A percentile compares a stretch with the other conserved stretches of the same genome.
phyloP scores from a whole-genome alignment of 2,113 vertebrate genomes.

The Callaeas wilsoni region DNA sequence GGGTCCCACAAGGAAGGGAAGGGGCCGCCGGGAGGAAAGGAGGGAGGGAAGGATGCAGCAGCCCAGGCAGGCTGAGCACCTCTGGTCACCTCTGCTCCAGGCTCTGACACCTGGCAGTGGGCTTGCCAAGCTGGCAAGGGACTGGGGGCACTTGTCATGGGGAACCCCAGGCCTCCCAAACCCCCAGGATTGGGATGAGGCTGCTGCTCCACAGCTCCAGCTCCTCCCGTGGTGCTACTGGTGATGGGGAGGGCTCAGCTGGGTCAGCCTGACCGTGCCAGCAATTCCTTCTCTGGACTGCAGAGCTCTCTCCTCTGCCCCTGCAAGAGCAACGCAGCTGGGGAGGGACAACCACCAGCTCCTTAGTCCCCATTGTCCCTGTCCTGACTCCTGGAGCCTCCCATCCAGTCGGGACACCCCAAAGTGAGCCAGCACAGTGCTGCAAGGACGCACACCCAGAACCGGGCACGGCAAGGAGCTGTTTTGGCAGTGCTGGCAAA shows the following conservation, averaged over 20 bases:
- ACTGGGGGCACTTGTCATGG: accelerated
- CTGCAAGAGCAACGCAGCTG: not conserved
- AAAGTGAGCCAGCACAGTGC: not conserved
- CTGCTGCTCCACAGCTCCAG: not conserved
- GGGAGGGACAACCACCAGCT: not conserved
- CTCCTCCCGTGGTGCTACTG: not conserved
- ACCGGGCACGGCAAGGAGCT: accelerated
- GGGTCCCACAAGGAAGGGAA: not conserved
- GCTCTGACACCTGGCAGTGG: not conserved
- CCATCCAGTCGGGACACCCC: not conserved
- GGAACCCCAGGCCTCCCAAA: not conserved
- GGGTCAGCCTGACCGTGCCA: not conserved
- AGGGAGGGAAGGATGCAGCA: not conserved
- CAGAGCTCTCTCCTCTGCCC: accelerated
- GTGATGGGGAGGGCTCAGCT: not conserved
- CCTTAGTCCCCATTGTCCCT: accelerated
- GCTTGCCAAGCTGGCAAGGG: not conserved
- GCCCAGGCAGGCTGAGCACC: not conserved
- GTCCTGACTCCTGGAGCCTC: not conserved
- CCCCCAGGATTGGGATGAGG: not conserved
- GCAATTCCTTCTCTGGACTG: not conserved
- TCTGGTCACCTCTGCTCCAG: not conserved
- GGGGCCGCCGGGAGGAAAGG: not conserved
- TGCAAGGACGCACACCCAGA: not conserved
- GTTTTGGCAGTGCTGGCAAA: not conserved